A percentile compares a stretch with the other conserved stretches of the same genome.
phyloP scores from a whole-genome alignment of 2,797 vertebrate genomes.

The Remorina albescens region DNA sequence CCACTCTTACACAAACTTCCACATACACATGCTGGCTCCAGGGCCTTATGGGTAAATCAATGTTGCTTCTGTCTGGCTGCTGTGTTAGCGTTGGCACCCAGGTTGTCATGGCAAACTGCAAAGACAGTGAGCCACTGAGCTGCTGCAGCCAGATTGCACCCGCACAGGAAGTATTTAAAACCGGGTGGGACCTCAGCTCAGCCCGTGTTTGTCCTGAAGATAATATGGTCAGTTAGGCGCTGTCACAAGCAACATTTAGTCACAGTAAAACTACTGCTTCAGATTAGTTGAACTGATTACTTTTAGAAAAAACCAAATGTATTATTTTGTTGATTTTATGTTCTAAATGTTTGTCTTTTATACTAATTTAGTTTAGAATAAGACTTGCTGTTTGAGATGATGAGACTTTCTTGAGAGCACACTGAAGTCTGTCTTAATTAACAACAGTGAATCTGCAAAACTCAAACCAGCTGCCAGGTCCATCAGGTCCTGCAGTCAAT shows the following conservation, averaged over 20 bases:
- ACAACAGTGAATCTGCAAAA: conserved; percentile 14
- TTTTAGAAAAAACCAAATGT: neutral
- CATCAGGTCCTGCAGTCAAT: conserved; percentile 27
- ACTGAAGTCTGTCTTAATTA: neutral
- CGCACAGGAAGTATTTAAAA: conserved; percentile 66
- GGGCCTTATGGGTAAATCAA: conserved; percentile 58
- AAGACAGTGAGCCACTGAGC: conserved; percentile 70
- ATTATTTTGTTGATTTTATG: neutral
- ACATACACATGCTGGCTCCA: conserved; percentile 24
- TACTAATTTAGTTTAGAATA: neutral
- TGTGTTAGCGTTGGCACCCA: conserved; percentile 67
- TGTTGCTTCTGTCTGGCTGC: conserved; percentile 68
- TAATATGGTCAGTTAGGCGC: conserved; percentile 29
- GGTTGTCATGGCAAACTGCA: conserved; percentile 58
- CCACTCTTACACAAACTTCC: conserved; percentile 57
- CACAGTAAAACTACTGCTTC: conserved; percentile 16
- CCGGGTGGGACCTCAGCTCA: conserved; percentile 32
- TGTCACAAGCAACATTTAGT: conserved; percentile 15
- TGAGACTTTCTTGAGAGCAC: neutral
- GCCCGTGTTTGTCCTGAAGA: conserved; percentile 49
- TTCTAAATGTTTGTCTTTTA: neutral
- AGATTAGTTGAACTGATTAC: neutral
- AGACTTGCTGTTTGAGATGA: neutral
- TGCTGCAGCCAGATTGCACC: conserved; percentile 37
- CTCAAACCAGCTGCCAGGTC: conserved; percentile 56